A percentile compares a stretch with the other conserved stretches of the same genome.
Evolutionary conservation across 1,140 invertebrate genomes (phyloP).

Genomic region (Bicyclus anynana): DNA sequence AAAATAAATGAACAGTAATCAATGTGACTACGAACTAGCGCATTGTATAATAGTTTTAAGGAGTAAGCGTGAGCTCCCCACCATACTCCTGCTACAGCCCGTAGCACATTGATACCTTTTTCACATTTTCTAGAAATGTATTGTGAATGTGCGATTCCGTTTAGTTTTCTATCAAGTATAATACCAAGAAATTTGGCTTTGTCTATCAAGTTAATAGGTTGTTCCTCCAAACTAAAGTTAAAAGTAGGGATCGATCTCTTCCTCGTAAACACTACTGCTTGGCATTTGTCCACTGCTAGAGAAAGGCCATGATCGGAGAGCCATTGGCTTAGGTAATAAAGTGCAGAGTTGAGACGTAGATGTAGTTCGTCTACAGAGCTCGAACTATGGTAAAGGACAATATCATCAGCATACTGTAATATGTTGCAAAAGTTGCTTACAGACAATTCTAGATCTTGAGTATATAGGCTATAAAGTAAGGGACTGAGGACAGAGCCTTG

Average conservation of each 20-base stretch:
- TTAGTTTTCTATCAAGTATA: not conserved
- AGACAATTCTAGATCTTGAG: conserved; percentile 2
- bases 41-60: not conserved
- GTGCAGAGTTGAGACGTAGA: not conserved
- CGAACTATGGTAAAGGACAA: not conserved
- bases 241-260: not conserved
- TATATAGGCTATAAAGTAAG: not conserved
- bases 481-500: conserved; percentile 3
- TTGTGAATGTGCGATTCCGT: not conserved
- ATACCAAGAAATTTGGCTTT: not conserved
- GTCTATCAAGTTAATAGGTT: not conserved
- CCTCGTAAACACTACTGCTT: not conserved
- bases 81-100: conserved; percentile 1
- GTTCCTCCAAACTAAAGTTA: not conserved
- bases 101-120: conserved; percentile 9
- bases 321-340: conserved; percentile 6
- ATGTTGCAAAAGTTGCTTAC: conserved; percentile 3
- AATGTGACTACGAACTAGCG: not conserved
- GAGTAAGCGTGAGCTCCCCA: conserved; percentile 6
- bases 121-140: conserved; percentile 8
- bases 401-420: conserved; percentile 4
- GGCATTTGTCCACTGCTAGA: not conserved
- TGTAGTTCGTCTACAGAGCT: not conserved
- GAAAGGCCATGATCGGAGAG: conserved; percentile 1
- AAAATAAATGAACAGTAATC: not conserved